Evolutionary conservation across 2,797 vertebrate genomes (phyloP), one percentile per base, ranked within the genome.

Genomic region (Oryzias dopingdopingensis): DNA sequence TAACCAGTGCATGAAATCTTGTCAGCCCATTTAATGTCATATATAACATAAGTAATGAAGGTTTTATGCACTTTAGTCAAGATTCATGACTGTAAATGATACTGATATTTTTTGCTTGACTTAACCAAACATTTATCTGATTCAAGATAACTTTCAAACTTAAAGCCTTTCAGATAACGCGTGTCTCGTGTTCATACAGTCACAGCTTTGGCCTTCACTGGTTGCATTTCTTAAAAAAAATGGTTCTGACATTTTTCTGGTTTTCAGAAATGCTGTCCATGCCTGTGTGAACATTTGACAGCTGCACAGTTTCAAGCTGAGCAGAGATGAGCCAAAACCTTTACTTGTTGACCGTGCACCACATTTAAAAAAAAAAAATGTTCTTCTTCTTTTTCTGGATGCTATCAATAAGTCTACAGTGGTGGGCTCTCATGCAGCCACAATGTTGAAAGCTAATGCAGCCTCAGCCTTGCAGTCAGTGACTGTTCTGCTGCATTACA

Each of bases 381-480:
- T 18, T 74, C 62, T 56, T 54, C 49, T 55, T 74, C 65, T 77
- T 63, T 51, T 78, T 57, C 59, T 71, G 57, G 55, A 71, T 77
- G 74, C 59, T 59, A 77, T 88, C 85, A 81, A 76, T 83, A 70
- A 81, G 49, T 7, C 65, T 73, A 76, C 74, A 89, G 69, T 84
- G 76, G 74, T 73, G 86, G 74, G 42, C 55, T 68, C 67, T 79
- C 71, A 10, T 41, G 12, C 65, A 52, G 72, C 43, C 24, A 4
- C 55, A 57, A 55, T 72, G 56, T 59, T 32, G 65, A 76, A 85
- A 77, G 65, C 79, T 72, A 62, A 82, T 70, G 69, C 42, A 29
- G 64, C 53, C 65, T 67, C 29, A 51, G 74, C 74, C 77, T 79
- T 76, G 72, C 66, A 63, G 64, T 41, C 3, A 52, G 54, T 65